These are phyloP conservation scores for Drosophila koepferae DNA, from an alignment of 2,888 invertebrate species.

Conservation along the genomic window DNA sequence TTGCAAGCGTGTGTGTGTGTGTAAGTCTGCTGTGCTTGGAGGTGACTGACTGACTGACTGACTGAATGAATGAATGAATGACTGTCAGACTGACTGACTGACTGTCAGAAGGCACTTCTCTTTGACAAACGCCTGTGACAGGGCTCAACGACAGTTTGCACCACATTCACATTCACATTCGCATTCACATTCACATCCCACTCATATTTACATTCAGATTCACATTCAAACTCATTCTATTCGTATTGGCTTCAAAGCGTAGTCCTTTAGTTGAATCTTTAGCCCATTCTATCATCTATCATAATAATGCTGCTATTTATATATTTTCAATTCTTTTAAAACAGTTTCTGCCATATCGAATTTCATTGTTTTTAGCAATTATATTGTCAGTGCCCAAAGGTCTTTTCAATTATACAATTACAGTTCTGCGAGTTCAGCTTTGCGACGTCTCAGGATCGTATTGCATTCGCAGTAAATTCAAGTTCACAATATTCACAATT, in stretches of 20 bases:
- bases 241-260: not conserved
- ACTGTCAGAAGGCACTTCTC: constrained; percentile 56
- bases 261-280: not conserved
- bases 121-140: constrained; percentile 69
- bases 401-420: constrained; percentile 7
- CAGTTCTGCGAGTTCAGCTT: constrained; percentile 33
- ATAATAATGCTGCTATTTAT: not conserved
- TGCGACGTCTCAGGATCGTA: constrained; percentile 14
- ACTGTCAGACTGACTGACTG: constrained; percentile 39
- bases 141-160: constrained; percentile 55
- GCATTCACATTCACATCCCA: not conserved
- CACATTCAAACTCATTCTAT: constrained; percentile 2
- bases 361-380: constrained; percentile 8
- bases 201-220: not conserved
- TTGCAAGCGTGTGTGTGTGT: constrained; percentile 44
- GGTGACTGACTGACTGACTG: constrained; percentile 48
- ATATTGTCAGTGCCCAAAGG: constrained; percentile 13
- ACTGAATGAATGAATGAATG: constrained; percentile 30
- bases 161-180: constrained; percentile 27
- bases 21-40: constrained; percentile 64
- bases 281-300: not conserved
- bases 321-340: not conserved
- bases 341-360: constrained; percentile 1
- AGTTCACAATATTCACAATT: not conserved
- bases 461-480: constrained; percentile 20